Evolutionary conservation across 1,140 invertebrate species (phyloP).

Genomic region (Zaprionus taronus): DNA sequence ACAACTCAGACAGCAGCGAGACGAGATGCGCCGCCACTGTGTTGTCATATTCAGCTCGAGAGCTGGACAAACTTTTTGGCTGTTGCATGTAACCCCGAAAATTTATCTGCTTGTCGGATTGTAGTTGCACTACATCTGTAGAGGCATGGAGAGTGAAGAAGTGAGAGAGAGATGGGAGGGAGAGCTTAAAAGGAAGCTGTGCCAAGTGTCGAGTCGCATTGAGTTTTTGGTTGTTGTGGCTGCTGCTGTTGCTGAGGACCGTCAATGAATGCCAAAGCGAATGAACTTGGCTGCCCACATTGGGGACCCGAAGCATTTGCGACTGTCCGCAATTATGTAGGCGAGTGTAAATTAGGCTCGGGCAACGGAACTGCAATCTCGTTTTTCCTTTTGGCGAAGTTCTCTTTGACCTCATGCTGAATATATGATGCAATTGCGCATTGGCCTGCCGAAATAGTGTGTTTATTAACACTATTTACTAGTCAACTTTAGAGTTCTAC

Average conservation of each 20-base stretch:
- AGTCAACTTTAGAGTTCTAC: not conserved
- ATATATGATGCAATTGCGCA: not conserved
- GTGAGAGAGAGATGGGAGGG: not conserved
- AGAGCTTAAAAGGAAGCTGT: not conserved
- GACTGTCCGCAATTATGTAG: conserved; percentile 48
- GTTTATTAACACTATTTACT: not conserved
- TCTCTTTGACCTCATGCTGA: not conserved
- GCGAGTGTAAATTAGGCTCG: conserved; percentile 66
- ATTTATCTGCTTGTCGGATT: conserved; percentile 62
- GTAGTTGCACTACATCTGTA: conserved; percentile 25
- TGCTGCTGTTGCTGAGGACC: not conserved
- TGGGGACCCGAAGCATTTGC: not conserved
- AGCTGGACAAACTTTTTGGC: conserved; percentile 61
- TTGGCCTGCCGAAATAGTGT: not conserved
- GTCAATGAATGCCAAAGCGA: conserved; percentile 73
- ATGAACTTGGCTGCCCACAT: conserved; percentile 59
- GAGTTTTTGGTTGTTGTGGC: conserved; percentile 8
- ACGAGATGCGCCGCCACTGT: not conserved
- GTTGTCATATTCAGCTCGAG: conserved; percentile 41
- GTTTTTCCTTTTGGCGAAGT: not conserved
- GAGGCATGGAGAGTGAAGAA: not conserved
- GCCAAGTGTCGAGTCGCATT: conserved; percentile 10
- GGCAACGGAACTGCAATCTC: not conserved
- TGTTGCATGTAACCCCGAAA: conserved; percentile 43
- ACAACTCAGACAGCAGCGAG: conserved; percentile 69